phyloP scores from a whole-genome alignment of 2,888 invertebrate genomes.

The Eristalis intricaria region DNA sequence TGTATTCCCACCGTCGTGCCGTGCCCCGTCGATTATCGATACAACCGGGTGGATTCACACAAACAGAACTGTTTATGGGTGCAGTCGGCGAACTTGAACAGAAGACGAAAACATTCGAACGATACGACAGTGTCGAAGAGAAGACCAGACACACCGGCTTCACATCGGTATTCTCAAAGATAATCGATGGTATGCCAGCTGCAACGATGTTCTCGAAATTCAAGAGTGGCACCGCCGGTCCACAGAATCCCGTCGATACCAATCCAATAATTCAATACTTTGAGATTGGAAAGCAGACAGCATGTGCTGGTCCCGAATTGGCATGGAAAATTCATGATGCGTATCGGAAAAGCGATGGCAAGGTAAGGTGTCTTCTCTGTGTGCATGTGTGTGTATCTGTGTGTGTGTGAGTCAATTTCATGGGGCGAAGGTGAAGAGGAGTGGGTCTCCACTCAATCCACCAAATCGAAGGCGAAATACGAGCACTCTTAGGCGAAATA shows the following conservation, averaged over 20 bases:
- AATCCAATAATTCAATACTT: slow-evolving; percentile 94
- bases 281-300: slow-evolving; percentile 92
- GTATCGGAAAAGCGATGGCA: slow-evolving; percentile 92
- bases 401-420: slow-evolving; percentile 1
- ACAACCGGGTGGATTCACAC: slow-evolving; percentile 38
- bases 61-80: slow-evolving; percentile 71
- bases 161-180: slow-evolving; percentile 81
- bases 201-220: slow-evolving; percentile 89
- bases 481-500: background rate
- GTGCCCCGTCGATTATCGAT: slow-evolving; percentile 39
- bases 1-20: slow-evolving; percentile 55
- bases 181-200: slow-evolving; percentile 82
- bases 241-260: slow-evolving; percentile 84
- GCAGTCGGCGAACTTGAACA: slow-evolving; percentile 71
- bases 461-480: slow-evolving; percentile 11
- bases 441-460: background rate
- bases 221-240: slow-evolving; percentile 84
- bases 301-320: slow-evolving; percentile 91
- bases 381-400: slow-evolving; percentile 74
- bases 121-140: slow-evolving; percentile 80
- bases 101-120: slow-evolving; percentile 78
- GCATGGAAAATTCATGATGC: slow-evolving; percentile 97
- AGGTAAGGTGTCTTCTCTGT: slow-evolving; percentile 84
- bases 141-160: slow-evolving; percentile 75
- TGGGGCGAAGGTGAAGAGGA: background rate